Evolutionary conservation across 2,113 vertebrate genomes (phyloP).

Genomic region (Sphaerodactylus townsendi): DNA sequence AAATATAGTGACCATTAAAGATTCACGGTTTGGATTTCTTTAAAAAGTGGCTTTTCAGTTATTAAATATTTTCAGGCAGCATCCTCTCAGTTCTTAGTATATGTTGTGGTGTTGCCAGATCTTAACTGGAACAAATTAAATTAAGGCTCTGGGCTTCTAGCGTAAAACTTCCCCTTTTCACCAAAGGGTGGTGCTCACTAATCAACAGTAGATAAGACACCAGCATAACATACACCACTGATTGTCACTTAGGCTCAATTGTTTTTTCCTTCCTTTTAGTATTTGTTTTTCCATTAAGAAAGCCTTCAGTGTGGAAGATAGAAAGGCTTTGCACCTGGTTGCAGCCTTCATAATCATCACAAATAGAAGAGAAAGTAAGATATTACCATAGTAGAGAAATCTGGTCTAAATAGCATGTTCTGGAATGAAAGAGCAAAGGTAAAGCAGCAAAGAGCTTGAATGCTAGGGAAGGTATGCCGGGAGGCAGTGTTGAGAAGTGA

Average conservation of each 20-base stretch:
- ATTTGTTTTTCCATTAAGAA: slow-evolving; percentile 44
- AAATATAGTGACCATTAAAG: slow-evolving; percentile 45
- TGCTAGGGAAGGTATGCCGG: neutral
- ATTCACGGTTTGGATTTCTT: slow-evolving; percentile 47
- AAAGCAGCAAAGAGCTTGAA: neutral
- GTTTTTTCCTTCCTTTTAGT: slow-evolving; percentile 21
- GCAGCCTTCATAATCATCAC: neutral
- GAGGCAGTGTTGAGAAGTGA: neutral
- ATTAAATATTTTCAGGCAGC: slow-evolving; percentile 60
- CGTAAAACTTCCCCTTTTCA: slow-evolving; percentile 58
- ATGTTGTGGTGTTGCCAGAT: slow-evolving; percentile 64
- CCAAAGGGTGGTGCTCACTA: slow-evolving; percentile 52
- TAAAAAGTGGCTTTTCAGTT: slow-evolving; percentile 67
- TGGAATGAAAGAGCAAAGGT: neutral
- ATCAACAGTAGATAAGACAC: slow-evolving; percentile 42
- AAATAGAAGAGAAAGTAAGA: neutral
- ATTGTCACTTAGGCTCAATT: slow-evolving; percentile 49
- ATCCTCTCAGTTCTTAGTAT: slow-evolving; percentile 62
- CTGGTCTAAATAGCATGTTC: neutral
- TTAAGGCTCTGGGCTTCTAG: slow-evolving; percentile 57
- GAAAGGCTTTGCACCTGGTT: slow-evolving; percentile 22
- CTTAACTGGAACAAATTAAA: slow-evolving; percentile 67
- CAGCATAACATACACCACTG: slow-evolving; percentile 33
- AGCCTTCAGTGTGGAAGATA: slow-evolving; percentile 15
- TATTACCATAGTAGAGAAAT: neutral